Evolutionary conservation across 37 sponge, comb jelly and placozoan genomes (phyloP).

Genomic region (Halisarca cf. caerulea): DNA sequence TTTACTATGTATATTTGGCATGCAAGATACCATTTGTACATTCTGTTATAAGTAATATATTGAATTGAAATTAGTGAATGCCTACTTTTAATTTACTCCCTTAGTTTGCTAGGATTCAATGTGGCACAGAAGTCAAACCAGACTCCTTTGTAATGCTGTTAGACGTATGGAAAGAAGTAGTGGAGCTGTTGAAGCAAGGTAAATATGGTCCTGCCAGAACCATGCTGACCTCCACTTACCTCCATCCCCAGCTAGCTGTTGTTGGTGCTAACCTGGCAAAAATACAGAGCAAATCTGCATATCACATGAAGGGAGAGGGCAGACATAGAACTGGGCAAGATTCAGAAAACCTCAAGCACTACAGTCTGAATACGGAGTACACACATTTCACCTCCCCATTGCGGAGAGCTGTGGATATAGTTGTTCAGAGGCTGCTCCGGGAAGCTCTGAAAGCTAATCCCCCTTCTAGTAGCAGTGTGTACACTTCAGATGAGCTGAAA

Average conservation of each 20-base stretch:
- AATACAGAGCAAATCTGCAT: conserved; percentile 25
- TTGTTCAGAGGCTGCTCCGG: conserved; percentile 47
- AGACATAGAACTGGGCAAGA: not conserved
- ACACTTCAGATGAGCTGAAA: not conserved
- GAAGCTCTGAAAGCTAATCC: not conserved
- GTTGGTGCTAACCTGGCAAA: not conserved
- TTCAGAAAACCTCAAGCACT: conserved; percentile 22
- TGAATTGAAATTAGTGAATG: too few relatives aligned
- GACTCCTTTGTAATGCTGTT: not conserved
- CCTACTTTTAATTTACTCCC: too few relatives aligned
- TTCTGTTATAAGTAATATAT: too few relatives aligned
- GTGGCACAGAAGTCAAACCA: not conserved
- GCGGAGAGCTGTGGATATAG: conserved; percentile 62
- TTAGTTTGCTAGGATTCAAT: not conserved
- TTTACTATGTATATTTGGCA: too few relatives aligned
- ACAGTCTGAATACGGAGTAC: conserved; percentile 40
- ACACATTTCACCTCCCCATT: conserved; percentile 79
- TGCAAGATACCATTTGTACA: too few relatives aligned
- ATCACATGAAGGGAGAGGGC: not conserved
- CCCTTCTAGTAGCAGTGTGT: not conserved
- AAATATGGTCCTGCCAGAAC: not conserved
- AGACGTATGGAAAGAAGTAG: not conserved
- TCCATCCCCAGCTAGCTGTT: conserved; percentile 62
- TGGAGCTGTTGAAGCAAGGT: not conserved
- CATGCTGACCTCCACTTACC: conserved; percentile 14